A percentile compares a stretch with the other conserved stretches of the same genome.
These are phyloP conservation scores for Drymonia ruficornis DNA, from an alignment of 2,888 invertebrate genomes.

Conservation along the genomic window DNA sequence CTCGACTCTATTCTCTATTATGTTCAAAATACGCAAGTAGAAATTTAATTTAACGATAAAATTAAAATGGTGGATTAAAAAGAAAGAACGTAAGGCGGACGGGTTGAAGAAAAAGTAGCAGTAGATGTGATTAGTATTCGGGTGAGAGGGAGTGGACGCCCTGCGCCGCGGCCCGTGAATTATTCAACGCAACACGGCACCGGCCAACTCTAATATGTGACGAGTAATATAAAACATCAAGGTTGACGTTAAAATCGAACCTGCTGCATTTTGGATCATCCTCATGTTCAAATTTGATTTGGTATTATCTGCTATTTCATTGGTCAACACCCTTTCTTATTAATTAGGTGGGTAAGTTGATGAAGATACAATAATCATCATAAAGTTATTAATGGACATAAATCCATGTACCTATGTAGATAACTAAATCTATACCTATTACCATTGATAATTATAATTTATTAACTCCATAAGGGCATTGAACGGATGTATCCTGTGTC, in stretches of 20 bases:
- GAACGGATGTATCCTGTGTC: constrained; percentile 39
- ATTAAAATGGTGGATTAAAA: constrained; percentile 11
- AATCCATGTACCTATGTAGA: too few relatives aligned
- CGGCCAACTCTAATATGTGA: constrained; percentile 55
- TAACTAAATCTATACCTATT: too few relatives aligned
- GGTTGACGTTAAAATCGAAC: constrained; percentile 30
- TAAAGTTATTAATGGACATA: too few relatives aligned
- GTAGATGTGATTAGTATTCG: constrained; percentile 58
- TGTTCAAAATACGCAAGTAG: constrained; percentile 1
- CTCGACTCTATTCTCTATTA: neutral
- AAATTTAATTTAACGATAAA: neutral
- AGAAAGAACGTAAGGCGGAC: constrained; percentile 28
- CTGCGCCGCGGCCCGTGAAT: constrained; percentile 52
- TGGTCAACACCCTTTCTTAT: too few relatives aligned
- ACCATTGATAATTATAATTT: neutral
- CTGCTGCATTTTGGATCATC: constrained; percentile 1
- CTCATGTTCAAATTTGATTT: neutral
- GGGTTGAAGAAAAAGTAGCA: constrained; percentile 40
- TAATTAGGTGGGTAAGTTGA: too few relatives aligned
- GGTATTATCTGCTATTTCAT: neutral
- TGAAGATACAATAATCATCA: too few relatives aligned
- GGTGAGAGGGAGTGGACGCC: constrained; percentile 46
- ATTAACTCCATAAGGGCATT: constrained; percentile 32
- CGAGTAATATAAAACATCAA: constrained; percentile 53
- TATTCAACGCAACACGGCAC: constrained; percentile 58